Evolutionary conservation across 2,113 vertebrate species (phyloP).

Genomic region (Callaeas wilsoni): DNA sequence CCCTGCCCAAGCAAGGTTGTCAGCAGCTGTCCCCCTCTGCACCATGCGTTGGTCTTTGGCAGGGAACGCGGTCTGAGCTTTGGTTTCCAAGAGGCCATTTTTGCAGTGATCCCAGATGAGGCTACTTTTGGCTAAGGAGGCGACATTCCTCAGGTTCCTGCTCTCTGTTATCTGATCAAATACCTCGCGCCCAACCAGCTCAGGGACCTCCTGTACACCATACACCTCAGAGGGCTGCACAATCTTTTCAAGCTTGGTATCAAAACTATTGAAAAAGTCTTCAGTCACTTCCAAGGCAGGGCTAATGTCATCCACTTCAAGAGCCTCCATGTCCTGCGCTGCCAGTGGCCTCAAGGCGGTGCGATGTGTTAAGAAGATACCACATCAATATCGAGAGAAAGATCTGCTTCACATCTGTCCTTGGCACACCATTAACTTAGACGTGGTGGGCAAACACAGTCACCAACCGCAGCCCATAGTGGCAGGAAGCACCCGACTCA

Average conservation of each 20-base stretch:
- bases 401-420: not conserved
- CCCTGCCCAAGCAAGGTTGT: constrained; percentile 78
- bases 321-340: constrained; percentile 80
- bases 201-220: constrained; percentile 80
- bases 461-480: not conserved
- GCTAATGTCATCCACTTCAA: constrained; percentile 94
- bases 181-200: constrained; percentile 71
- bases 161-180: constrained; percentile 62
- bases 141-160: constrained; percentile 60
- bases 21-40: constrained; percentile 75
- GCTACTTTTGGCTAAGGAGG: constrained; percentile 67
- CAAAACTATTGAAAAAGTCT: constrained; percentile 89
- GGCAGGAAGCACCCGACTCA: not conserved
- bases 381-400: not conserved
- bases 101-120: constrained; percentile 82
- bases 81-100: constrained; percentile 76
- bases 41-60: constrained; percentile 74
- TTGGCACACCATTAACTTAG: not conserved
- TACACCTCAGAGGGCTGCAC: constrained; percentile 74
- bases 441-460: not conserved
- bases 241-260: constrained; percentile 76
- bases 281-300: constrained; percentile 96
- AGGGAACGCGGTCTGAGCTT: constrained; percentile 74
- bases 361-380: not conserved
- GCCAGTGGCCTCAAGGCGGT: not conserved